phyloP scores from a whole-genome alignment of 2,888 invertebrate genomes.

The Caenorhabditis japonica region DNA sequence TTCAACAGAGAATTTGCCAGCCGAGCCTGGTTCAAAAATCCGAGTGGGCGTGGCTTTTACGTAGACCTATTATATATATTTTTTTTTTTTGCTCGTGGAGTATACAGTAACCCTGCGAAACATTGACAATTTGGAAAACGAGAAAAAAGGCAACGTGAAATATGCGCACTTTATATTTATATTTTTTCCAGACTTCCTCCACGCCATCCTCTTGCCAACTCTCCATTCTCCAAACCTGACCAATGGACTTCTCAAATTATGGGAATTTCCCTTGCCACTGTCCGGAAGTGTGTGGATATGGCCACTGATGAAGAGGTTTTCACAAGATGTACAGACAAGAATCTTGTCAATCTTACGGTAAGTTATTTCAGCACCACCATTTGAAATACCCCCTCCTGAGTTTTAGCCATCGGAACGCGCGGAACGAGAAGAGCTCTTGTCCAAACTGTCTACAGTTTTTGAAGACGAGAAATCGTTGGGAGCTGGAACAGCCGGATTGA shows the following conservation, averaged over 20 bases:
- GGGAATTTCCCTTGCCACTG: slow-evolving; percentile 54
- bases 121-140: neutral
- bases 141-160: too few relatives aligned
- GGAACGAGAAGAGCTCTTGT: slow-evolving; percentile 45
- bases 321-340: slow-evolving; percentile 52
- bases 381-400: neutral
- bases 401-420: slow-evolving; percentile 45
- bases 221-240: slow-evolving; percentile 49
- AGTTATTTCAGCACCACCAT: neutral
- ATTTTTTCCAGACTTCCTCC: slow-evolving; percentile 42
- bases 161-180: too few relatives aligned
- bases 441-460: slow-evolving; percentile 43
- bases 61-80: too few relatives aligned
- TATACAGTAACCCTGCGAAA: too few relatives aligned
- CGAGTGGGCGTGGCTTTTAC: too few relatives aligned
- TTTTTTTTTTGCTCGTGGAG: too few relatives aligned
- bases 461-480: slow-evolving; percentile 52
- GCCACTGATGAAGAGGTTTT: slow-evolving; percentile 47
- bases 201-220: slow-evolving; percentile 43
- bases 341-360: slow-evolving; percentile 53
- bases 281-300: slow-evolving; percentile 54
- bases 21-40: too few relatives aligned
- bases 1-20: too few relatives aligned
- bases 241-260: slow-evolving; percentile 56
- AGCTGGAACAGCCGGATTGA: slow-evolving; percentile 52